A percentile compares a stretch with the other conserved stretches of the same genome.
phyloP scores from a whole-genome alignment of 2,797 vertebrate genomes.

The Falco berigora region DNA sequence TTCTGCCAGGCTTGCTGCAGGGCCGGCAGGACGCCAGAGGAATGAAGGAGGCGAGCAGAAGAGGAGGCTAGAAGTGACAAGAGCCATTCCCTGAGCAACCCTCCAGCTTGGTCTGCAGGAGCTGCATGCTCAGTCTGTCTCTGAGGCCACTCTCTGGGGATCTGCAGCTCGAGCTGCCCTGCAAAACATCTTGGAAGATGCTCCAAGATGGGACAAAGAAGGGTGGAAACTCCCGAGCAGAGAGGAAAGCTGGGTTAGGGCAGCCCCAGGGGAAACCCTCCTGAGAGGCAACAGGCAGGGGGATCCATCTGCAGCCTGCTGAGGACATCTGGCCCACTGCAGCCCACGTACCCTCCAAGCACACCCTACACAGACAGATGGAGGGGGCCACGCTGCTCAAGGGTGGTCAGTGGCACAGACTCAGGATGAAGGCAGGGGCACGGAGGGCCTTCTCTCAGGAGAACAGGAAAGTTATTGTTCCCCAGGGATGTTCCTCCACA shows the following conservation, averaged over 20 bases:
- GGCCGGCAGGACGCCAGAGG: conserved; percentile 76
- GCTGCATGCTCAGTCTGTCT: accelerated
- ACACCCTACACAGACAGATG: too few relatives aligned
- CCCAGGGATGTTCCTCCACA: background rate
- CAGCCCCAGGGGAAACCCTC: background rate
- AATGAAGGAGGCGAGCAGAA: conserved; percentile 76
- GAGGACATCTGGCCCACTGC: background rate
- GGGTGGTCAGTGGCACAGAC: background rate
- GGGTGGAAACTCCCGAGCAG: background rate
- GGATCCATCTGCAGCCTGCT: background rate
- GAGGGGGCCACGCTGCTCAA: accelerated
- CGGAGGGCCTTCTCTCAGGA: accelerated
- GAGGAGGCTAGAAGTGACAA: conserved; percentile 75
- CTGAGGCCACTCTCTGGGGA: background rate
- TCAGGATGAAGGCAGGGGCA: background rate
- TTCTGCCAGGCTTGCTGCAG: conserved; percentile 81
- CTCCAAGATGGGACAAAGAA: background rate
- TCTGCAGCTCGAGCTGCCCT: accelerated
- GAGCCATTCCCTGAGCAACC: accelerated
- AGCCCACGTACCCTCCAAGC: background rate
- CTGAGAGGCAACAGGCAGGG: too few relatives aligned
- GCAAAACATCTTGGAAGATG: accelerated
- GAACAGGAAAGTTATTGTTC: accelerated
- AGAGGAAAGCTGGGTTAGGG: background rate
- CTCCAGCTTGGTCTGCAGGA: accelerated